Evolutionary conservation across 2,797 vertebrate species (phyloP).

Genomic region (Microctenopoma steveboyesi): DNA sequence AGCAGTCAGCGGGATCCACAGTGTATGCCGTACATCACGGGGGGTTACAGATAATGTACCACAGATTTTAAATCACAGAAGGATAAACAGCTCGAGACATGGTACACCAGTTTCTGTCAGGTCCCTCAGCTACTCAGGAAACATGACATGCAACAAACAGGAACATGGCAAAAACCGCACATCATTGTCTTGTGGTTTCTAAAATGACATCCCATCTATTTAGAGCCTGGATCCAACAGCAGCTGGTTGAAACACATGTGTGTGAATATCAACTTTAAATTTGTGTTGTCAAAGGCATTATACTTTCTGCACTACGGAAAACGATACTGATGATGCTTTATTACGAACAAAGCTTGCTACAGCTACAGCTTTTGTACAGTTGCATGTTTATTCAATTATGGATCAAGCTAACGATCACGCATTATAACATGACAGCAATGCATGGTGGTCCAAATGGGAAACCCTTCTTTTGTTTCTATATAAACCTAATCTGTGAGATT

Average conservation of each 20-base stretch:
- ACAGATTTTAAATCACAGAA: conserved; percentile 15
- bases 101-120: conserved; percentile 16
- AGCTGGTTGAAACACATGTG: conserved; percentile 15
- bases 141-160: conserved; percentile 22
- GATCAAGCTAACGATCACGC: background rate
- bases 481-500: background rate
- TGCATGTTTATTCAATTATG: conserved; percentile 2
- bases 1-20: conserved; percentile 13
- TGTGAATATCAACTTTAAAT: background rate
- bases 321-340: background rate
- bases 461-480: background rate
- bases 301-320: conserved; percentile 1
- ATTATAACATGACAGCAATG: background rate
- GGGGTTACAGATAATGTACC: conserved; percentile 34
- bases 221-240: background rate
- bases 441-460: background rate
- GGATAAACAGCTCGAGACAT: conserved; percentile 33
- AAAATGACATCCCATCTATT: conserved; percentile 9
- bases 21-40: conserved; percentile 8
- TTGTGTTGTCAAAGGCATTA: background rate
- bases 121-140: conserved; percentile 15
- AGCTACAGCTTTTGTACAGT: background rate
- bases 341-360: no score
- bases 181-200: conserved; percentile 13
- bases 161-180: conserved; percentile 3